phyloP scores from a whole-genome alignment of 2,113 vertebrate genomes.

The Salvelinus namaycush region DNA sequence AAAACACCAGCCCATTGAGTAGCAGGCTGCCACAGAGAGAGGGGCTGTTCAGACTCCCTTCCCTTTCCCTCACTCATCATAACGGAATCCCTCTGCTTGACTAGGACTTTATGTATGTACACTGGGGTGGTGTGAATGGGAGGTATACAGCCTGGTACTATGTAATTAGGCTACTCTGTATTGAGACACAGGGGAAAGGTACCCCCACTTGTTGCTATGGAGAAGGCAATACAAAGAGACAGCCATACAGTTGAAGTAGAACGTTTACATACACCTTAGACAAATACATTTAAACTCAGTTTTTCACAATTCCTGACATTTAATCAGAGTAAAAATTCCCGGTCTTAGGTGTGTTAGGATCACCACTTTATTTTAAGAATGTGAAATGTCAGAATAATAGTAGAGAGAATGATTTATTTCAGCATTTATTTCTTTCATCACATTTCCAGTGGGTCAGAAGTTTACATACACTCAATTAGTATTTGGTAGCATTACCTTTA shows the following conservation, averaged over 20 bases:
- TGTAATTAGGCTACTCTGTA: background rate
- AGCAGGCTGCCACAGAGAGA: conserved; percentile 29
- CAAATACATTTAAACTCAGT: no score
- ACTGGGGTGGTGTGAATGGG: background rate
- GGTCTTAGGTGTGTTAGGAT: no score
- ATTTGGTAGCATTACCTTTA: no score
- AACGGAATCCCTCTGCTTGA: background rate
- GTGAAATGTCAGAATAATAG: no score
- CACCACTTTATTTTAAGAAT: no score
- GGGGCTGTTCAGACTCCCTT: conserved; percentile 19
- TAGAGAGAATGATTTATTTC: no score
- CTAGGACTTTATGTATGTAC: background rate
- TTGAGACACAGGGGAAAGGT: background rate
- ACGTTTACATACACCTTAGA: no score
- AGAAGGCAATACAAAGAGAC: background rate
- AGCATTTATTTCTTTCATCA: no score
- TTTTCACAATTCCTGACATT: no score
- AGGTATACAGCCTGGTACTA: background rate
- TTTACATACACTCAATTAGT: no score
- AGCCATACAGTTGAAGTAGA: background rate
- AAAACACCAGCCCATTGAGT: conserved; percentile 39
- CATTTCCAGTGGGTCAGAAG: no score
- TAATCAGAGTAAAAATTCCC: no score
- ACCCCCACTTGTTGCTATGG: background rate
- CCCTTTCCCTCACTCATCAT: background rate